Evolutionary conservation across 2,113 vertebrate genomes (phyloP).

Genomic region (Microtus richardsoni): DNA sequence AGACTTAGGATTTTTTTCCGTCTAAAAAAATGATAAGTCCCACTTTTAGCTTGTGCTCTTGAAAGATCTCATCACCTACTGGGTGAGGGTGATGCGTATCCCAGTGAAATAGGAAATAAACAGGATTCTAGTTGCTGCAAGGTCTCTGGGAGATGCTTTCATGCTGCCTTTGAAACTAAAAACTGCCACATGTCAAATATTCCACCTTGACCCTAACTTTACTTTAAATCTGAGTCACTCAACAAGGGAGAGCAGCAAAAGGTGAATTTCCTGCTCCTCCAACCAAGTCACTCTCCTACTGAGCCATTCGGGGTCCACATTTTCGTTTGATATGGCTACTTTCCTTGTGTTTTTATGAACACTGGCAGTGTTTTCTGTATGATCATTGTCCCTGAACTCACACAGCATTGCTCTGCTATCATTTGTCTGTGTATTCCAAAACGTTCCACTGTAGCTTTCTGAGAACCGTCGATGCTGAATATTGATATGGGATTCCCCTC

Average conservation of each 20-base stretch:
- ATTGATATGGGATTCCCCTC: too few relatives aligned
- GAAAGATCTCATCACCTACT: neutral
- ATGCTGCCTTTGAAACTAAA: neutral
- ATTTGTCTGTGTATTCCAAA: neutral
- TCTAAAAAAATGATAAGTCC: neutral
- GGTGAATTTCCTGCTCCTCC: neutral
- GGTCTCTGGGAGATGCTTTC: neutral
- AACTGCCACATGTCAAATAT: too few relatives aligned
- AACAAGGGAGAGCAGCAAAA: neutral
- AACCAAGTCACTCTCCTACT: neutral
- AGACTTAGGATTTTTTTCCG: neutral
- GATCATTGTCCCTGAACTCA: neutral
- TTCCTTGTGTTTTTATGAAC: neutral
- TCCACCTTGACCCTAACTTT: neutral
- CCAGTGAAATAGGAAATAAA: constrained; percentile 34
- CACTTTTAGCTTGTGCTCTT: neutral
- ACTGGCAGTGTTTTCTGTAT: neutral
- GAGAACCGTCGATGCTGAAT: neutral
- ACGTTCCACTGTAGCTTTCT: neutral
- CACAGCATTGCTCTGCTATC: neutral
- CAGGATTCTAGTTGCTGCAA: neutral
- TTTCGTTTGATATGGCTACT: neutral
- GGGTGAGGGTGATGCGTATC: neutral
- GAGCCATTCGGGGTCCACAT: neutral
- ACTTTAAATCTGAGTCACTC: neutral